Conservation (phyloP, 2,888 invertebrate genomes). For the Chrysolina haemoptera region DNA sequence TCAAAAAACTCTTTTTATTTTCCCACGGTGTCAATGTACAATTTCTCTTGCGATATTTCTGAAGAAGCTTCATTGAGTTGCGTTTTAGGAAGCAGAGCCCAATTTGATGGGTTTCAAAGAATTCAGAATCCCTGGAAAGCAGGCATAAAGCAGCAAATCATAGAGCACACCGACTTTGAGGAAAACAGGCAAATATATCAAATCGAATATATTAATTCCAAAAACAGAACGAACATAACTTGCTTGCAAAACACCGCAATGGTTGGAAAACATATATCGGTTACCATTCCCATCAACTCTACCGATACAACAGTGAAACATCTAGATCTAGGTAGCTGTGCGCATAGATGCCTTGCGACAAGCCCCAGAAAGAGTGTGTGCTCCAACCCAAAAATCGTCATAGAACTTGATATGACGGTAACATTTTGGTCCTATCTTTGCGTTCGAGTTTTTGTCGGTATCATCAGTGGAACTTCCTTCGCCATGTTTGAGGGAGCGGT, state of each 20-base stretch:
- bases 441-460: constrained; percentile 76
- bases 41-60: constrained; percentile 61
- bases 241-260: constrained; percentile 64
- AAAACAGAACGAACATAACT: constrained; percentile 46
- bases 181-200: constrained; percentile 54
- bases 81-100: constrained; percentile 52
- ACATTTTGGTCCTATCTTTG: constrained; percentile 83
- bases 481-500: constrained; percentile 88
- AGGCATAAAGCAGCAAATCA: constrained; percentile 41
- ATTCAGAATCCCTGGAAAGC: constrained; percentile 46
- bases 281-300: constrained; percentile 68
- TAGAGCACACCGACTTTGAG: constrained; percentile 56
- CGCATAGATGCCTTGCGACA: constrained; percentile 75
- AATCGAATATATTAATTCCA: constrained; percentile 51
- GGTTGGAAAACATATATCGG: constrained; percentile 67
- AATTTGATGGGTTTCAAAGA: constrained; percentile 45
- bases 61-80: constrained; percentile 45
- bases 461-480: constrained; percentile 82
- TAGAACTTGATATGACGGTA: constrained; percentile 76
- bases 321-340: constrained; percentile 71
- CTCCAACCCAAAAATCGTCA: constrained; percentile 73
- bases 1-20: constrained; percentile 75
- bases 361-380: constrained; percentile 75
- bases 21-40: constrained; percentile 74
- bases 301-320: constrained; percentile 66